Conservation (phyloP, 37 sponge, comb jelly and placozoan genomes). For the Theonella swinhoei region DNA sequence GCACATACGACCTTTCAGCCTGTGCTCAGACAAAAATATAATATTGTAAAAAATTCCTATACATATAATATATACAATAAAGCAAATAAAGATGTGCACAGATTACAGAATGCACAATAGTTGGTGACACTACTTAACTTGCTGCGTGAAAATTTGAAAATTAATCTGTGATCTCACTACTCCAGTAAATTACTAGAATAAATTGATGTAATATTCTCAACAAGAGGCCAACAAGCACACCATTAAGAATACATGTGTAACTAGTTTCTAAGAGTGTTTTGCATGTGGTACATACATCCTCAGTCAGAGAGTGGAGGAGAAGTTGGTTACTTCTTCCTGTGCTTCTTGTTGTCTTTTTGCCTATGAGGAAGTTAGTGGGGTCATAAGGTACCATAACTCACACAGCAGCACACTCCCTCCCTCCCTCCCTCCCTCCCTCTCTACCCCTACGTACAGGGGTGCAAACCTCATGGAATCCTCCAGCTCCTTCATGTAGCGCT, state of each 20-base stretch:
- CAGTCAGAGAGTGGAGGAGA: background rate
- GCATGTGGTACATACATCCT: too few species aligned
- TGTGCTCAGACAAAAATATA: too few species aligned
- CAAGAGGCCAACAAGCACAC: background rate
- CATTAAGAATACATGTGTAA: background rate
- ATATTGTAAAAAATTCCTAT: too few species aligned
- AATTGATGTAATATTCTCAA: background rate
- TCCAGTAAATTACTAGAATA: background rate
- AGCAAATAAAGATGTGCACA: too few species aligned
- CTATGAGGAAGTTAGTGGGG: background rate
- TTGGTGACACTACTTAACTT: too few species aligned
- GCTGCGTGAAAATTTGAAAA: background rate
- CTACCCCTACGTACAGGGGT: background rate
- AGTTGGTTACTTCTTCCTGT: conserved; percentile 40
- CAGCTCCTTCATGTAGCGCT: conserved; percentile 75
- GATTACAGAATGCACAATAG: too few species aligned
- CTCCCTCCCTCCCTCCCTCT: background rate
- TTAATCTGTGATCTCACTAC: background rate
- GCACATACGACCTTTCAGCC: too few species aligned
- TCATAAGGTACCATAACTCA: too few species aligned
- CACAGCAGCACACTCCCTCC: too few species aligned
- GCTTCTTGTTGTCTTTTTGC: conserved; percentile 4
- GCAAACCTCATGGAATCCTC: conserved; percentile 52
- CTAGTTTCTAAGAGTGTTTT: background rate
- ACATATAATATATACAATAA: too few species aligned